phyloP scores from a whole-genome alignment of 1,140 invertebrate genomes.

The Microplitis mediator region DNA sequence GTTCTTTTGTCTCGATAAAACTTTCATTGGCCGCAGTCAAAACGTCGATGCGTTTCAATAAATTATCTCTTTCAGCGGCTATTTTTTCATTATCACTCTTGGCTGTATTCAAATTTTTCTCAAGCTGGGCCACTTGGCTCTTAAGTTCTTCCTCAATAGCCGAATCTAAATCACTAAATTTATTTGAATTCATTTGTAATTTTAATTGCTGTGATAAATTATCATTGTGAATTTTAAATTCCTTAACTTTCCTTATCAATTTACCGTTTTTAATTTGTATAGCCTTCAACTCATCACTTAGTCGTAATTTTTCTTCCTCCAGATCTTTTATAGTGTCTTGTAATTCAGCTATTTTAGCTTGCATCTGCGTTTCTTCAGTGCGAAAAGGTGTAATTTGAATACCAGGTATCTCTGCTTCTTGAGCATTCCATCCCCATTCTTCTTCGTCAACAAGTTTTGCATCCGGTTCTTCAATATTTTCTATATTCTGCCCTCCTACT shows the following conservation, averaged over 20 bases:
- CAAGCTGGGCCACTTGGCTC: constrained; percentile 69
- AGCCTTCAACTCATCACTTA: constrained; percentile 66
- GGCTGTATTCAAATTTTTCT: constrained; percentile 69
- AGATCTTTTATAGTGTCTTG: constrained; percentile 62
- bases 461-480: not conserved
- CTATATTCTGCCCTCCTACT: not conserved
- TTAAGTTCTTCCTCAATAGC: constrained; percentile 79
- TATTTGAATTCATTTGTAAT: constrained; percentile 59
- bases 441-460: constrained; percentile 58
- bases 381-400: constrained; percentile 28
- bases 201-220: constrained; percentile 65
- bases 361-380: constrained; percentile 39
- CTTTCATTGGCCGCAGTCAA: constrained; percentile 78
- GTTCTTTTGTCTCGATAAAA: constrained; percentile 79
- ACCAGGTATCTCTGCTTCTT: constrained; percentile 59
- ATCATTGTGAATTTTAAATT: constrained; percentile 72
- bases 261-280: constrained; percentile 71
- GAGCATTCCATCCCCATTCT: constrained; percentile 65
- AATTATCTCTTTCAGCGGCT: constrained; percentile 68
- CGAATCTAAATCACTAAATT: constrained; percentile 71
- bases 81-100: constrained; percentile 66
- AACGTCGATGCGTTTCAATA: constrained; percentile 75
- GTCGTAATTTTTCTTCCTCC: constrained; percentile 57
- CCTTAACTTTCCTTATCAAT: constrained; percentile 77
- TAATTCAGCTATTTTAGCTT: constrained; percentile 54